Evolutionary conservation across 2,113 vertebrate genomes (phyloP).

Genomic region (Hyperopisus bebe): DNA sequence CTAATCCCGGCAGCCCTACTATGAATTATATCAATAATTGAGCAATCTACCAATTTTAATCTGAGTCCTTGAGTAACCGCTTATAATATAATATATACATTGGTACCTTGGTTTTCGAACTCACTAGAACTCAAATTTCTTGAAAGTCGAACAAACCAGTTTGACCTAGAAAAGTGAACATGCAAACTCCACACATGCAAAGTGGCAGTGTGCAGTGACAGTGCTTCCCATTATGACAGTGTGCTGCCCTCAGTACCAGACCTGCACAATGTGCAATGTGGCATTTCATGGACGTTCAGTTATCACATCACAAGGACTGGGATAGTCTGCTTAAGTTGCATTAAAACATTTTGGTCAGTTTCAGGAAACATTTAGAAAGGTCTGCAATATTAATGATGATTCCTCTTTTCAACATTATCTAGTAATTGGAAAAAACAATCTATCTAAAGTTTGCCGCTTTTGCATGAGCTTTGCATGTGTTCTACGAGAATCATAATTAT

Average conservation of each 20-base stretch:
- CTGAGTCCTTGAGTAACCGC: not conserved
- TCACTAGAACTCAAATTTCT: too few species aligned
- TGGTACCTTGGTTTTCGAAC: too few species aligned
- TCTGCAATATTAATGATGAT: too few species aligned
- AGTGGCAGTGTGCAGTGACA: not conserved
- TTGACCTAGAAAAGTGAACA: too few species aligned
- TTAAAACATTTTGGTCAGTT: not conserved
- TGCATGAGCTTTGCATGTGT: too few species aligned
- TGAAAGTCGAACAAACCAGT: too few species aligned
- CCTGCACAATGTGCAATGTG: not conserved
- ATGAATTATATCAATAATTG: too few species aligned
- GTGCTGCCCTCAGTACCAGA: not conserved
- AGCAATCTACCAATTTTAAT: not conserved
- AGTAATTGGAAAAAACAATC: too few species aligned
- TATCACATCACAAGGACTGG: not conserved
- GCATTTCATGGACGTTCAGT: not conserved
- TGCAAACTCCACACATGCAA: not conserved
- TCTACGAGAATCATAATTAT: too few species aligned
- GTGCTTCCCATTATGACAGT: not conserved
- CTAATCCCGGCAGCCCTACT: too few species aligned
- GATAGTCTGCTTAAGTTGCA: not conserved
- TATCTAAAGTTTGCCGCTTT: too few species aligned
- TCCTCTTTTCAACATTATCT: too few species aligned
- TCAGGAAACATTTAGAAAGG: not conserved
- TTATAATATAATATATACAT: not conserved